These are phyloP conservation scores for Heteronetta atricapilla DNA, from an alignment of 2,113 vertebrate species.

Conservation along the genomic window DNA sequence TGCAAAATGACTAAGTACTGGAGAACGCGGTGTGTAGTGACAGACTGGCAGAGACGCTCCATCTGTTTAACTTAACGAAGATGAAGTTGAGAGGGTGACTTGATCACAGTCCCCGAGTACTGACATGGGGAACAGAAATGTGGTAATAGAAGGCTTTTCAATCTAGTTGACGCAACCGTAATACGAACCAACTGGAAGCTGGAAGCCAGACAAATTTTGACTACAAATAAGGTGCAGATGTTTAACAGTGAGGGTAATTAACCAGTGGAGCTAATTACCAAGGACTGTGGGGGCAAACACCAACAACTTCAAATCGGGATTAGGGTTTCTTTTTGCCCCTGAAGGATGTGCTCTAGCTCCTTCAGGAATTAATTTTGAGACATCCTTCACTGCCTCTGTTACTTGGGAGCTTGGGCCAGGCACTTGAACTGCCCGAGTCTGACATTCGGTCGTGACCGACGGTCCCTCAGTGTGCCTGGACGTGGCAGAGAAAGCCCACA, in stretches of 20 bases:
- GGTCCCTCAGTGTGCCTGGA: not conserved
- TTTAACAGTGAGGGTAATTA: slow-evolving; percentile 69
- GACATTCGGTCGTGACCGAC: not conserved
- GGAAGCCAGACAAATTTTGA: slow-evolving; percentile 63
- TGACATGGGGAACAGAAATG: slow-evolving; percentile 52
- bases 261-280: slow-evolving; percentile 66
- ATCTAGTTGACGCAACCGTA: slow-evolving; percentile 55
- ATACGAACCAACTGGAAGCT: slow-evolving; percentile 61
- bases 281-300: slow-evolving; percentile 48
- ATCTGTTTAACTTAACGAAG: slow-evolving; percentile 63
- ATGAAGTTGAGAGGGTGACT: slow-evolving; percentile 54
- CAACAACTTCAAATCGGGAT: slow-evolving; percentile 52
- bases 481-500: rapidly evolving
- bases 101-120: slow-evolving; percentile 47
- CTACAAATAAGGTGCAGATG: slow-evolving; percentile 71
- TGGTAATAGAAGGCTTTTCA: slow-evolving; percentile 63
- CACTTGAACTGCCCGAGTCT: not conserved
- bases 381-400: not conserved
- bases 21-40: slow-evolving; percentile 9
- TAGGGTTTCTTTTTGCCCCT: not conserved
- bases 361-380: slow-evolving; percentile 1
- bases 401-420: not conserved
- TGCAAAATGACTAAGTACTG: slow-evolving; percentile 31
- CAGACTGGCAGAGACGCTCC: slow-evolving; percentile 59
- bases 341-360: not conserved